These are phyloP conservation scores for Hylyphantes graminicola DNA, from an alignment of 1,140 invertebrate species.

Conservation along the genomic window DNA sequence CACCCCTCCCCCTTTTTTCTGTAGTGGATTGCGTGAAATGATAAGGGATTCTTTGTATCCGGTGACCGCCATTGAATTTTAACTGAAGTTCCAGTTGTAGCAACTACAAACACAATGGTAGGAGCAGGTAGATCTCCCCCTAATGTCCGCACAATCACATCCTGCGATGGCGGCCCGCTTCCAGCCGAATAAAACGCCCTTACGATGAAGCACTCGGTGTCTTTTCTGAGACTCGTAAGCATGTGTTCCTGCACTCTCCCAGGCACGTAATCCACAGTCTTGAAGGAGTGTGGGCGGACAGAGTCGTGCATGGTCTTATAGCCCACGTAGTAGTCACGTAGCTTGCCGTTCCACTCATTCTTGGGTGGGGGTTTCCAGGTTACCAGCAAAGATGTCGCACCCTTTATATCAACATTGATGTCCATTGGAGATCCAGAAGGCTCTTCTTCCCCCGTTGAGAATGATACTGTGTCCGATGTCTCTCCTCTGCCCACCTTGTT, in stretches of 20 bases:
- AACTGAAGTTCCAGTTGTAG: constrained; percentile 62
- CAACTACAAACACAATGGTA: no score
- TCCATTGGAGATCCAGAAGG: constrained; percentile 63
- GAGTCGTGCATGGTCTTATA: constrained; percentile 56
- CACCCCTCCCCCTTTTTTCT: constrained; percentile 51
- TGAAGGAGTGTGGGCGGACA: constrained; percentile 58
- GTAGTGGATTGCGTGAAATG: constrained; percentile 54
- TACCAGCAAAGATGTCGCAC: constrained; percentile 61
- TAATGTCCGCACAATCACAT: no score
- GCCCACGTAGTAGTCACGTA: constrained; percentile 78
- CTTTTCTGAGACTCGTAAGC: no score
- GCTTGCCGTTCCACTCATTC: constrained; percentile 93
- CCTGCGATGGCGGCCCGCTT: no score
- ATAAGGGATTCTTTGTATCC: constrained; percentile 58
- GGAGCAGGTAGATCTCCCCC: no score
- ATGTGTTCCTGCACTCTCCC: no score
- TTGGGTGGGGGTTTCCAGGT: constrained; percentile 77
- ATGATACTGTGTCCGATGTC: constrained; percentile 90
- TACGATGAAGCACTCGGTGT: no score
- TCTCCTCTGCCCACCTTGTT: constrained; percentile 93
- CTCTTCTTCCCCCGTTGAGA: constrained; percentile 90
- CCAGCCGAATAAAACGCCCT: no score
- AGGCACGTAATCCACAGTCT: constrained; percentile 51
- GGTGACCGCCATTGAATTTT: constrained; percentile 62
- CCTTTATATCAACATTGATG: no score